Evolutionary conservation across 2,888 invertebrate species (phyloP).

Genomic region (Chymomyza caudatula): DNA sequence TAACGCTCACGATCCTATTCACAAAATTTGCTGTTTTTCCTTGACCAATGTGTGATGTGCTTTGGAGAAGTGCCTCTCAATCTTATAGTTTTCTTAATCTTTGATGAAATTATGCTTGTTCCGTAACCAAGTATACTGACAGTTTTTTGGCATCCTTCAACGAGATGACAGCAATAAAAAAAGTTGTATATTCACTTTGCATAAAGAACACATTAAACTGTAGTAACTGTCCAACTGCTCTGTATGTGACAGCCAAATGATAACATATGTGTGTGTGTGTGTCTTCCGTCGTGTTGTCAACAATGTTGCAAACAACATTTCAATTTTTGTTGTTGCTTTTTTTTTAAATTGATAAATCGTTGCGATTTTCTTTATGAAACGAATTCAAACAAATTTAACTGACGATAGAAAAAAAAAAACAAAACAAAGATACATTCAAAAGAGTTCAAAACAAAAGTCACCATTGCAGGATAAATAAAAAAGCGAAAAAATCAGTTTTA

Average conservation of each 20-base stretch:
- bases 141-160: conserved; percentile 7
- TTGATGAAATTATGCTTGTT: not conserved
- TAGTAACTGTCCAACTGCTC: conserved; percentile 30
- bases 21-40: too few species aligned
- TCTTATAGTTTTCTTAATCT: not conserved
- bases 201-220: conserved; percentile 48
- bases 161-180: conserved; percentile 5
- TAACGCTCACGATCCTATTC: too few species aligned
- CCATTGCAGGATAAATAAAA: conserved; percentile 12
- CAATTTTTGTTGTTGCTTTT: conserved; percentile 21
- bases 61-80: too few species aligned
- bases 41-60: too few species aligned
- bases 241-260: not conserved
- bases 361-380: conserved; percentile 56
- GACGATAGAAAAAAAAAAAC: conserved; percentile 2
- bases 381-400: conserved; percentile 32
- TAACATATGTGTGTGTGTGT: not conserved
- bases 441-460: conserved; percentile 46
- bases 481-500: not conserved
- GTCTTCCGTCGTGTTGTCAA: conserved; percentile 16
- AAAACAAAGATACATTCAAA: conserved; percentile 11
- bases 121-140: not conserved
- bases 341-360: conserved; percentile 54
- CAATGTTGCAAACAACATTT: conserved; percentile 12
- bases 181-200: conserved; percentile 39